Evolutionary conservation across 2,797 vertebrate genomes (phyloP), one percentile per base, ranked within the genome.

Genomic region (Argya squamiceps): DNA sequence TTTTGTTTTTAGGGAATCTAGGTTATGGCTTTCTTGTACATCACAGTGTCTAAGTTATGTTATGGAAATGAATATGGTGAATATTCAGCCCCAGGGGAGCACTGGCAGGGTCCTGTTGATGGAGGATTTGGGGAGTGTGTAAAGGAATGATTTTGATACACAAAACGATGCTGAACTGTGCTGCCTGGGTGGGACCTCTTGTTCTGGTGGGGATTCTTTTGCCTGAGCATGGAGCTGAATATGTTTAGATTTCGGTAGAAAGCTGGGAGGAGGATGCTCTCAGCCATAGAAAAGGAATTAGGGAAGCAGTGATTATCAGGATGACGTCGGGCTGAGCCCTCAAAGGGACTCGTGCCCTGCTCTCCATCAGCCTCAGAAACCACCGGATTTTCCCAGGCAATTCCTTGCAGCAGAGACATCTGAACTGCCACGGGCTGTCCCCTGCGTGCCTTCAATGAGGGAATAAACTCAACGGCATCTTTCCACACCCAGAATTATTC

Each of bases 1-100:
- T 95, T 95, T 84, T 90, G 50, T 64, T 88, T 81, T 13, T 41
- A 87, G 36, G n/a, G 24, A 92, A 95, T 93, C 83, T 93, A 52
- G 95, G 83, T 81, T 92, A 78, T 14, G 18, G 65, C 76, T 92
- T 64, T 60, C 65, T 41, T n/a, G 29, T 41, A 56, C 4, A 3
- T 47, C 1, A 1, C 0, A 24, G 47, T 18, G 24, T 24, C 49
- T 5, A 52, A 32, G 41, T 2, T 24, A 32, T 12, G 2, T 29
- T 47, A 37, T 3, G 29, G 67, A 73, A 55, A 63, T 0, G 4
- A 74, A 41, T 26, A 29, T 1, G 1, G 46, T 2, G 7, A 27
- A 24, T 60, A 12, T 30, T 77, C 21, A 70, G 44, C 53, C 30
- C 18, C 18, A 9, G 47, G 22, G 39, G 41, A 56, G 8, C 24